Evolutionary conservation across 1,140 invertebrate genomes (phyloP), one percentile per base, ranked within the genome.

Genomic region (Drosophila trapezifrons): DNA sequence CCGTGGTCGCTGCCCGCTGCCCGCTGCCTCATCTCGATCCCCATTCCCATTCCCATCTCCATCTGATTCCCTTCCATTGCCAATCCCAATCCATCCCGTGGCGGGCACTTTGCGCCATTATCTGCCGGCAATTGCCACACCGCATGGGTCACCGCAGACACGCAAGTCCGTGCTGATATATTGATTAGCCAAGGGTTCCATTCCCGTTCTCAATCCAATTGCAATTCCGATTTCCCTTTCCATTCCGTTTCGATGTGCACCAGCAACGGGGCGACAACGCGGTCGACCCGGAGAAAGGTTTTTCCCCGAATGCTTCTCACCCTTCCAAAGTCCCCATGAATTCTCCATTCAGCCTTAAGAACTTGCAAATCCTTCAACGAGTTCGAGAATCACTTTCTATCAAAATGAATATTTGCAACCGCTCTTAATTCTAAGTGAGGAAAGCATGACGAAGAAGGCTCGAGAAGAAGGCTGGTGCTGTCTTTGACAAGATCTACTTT

Each of bases 51-150:
- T 60, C 18, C 37, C 15, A 42, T 49, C 37, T 20, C 49, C 10
- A 38, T 38, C 22, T 8, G 4, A 20, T 20, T 18, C 13, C 40
- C 35, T 60, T 32, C 27, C 57, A 32, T 46, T 49, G 17, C 18
- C 46, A 20, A 18, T 40, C 12, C 32, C 18, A 27, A 29, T 58
- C 32, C 65, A 38, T 63, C 49, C 59, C 64, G 71, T 62, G 70
- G 70, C 70, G 60, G 76, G 80, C 80, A 82, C 75, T 83, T 83
- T 82, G 80, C 73, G 83, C 81, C 81, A 84, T 85, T 85, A 84
- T 84, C 81, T 85, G 73, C 56, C 63, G 62, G 76, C 81, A 85
- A 84, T 84, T 84, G 81, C 76, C 80, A 84, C 81, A 62, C 81
- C 77, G 73, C 81, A 84, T 84, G 81, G 72, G 76, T 64, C 64